phyloP scores from a whole-genome alignment of 2,113 vertebrate genomes.

The Burhinus bistriatus region DNA sequence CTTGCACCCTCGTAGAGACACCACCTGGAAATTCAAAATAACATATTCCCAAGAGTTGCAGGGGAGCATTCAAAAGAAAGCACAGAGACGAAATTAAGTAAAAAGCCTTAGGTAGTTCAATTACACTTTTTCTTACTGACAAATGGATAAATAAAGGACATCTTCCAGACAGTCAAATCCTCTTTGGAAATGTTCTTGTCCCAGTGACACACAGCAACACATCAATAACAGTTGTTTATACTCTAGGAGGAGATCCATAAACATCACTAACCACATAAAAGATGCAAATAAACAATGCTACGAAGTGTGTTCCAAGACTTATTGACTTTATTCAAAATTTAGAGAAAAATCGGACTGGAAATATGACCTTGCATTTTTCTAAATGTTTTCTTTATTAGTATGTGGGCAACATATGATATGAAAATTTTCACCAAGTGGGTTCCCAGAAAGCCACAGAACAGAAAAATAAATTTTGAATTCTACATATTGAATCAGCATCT shows the following conservation, averaged over 20 bases:
- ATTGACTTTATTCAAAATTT: neutral
- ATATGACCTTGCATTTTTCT: neutral
- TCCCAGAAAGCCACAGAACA: neutral
- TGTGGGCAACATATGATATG: neutral
- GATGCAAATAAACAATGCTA: neutral
- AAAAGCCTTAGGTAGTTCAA: neutral
- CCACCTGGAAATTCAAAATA: neutral
- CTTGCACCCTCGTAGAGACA: neutral
- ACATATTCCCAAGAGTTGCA: fast-evolving
- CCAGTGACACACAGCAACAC: neutral
- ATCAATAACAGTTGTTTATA: neutral
- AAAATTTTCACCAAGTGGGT: neutral
- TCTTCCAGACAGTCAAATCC: neutral
- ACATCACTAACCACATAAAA: neutral
- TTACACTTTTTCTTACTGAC: neutral
- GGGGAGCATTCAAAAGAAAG: neutral
- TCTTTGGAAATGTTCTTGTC: neutral
- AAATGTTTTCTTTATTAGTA: neutral
- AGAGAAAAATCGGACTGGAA: neutral
- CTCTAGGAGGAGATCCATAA: neutral
- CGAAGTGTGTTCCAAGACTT: neutral
- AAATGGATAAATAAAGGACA: neutral
- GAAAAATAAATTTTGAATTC: neutral
- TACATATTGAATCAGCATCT: neutral
- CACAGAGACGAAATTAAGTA: neutral